Evolutionary conservation across 2,888 invertebrate species (phyloP), one percentile per base, ranked within the genome.

Genomic region (Ganaspis brasiliensis): DNA sequence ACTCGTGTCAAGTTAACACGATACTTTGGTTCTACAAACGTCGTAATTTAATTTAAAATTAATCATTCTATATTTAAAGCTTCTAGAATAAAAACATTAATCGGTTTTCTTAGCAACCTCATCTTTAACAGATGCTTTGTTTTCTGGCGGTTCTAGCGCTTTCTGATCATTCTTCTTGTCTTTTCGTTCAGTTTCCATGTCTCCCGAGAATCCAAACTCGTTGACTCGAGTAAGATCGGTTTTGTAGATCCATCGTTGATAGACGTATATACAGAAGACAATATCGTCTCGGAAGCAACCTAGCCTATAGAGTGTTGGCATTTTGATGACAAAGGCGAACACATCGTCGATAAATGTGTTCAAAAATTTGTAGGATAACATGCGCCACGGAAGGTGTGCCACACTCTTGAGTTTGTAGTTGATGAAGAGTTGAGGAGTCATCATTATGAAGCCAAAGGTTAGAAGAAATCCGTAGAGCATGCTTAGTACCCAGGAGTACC

Each of bases 291-390:
- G 95, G 93, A 99, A 98, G 92, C 99, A 99, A 55, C 99, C 99
- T 87, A 99, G 92, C 85, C 99, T 94, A 90, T 99, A 99, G 95
- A 99, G 96, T 0, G 98, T 99, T 35, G 99, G 99, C 99, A 99
- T 99, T 93, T 99, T 98, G 87, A 99, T 99, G 81, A 99, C 98
- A 93, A 99, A 99, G 78, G 99, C 99, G 93, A 99, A 99, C 87
- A 99, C 98, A 92, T 99, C 99, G 93, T 99, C 99, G 87, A 99
- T 99, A 92, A 99, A 99, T 24, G 99, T 99, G 92, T 99, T 99
- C 77, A 99, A 94, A 92, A 99, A 99, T 93, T 99, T 99, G 92
- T 99, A 99, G 10, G 99, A 98, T 95, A 99, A 95, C 99, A 99
- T 99, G 79, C 99, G 94, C 99, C 99, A 99, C 4, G 99, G 99